phyloP scores from a whole-genome alignment of 2,888 invertebrate genomes.

The Tinea semifulvella region DNA sequence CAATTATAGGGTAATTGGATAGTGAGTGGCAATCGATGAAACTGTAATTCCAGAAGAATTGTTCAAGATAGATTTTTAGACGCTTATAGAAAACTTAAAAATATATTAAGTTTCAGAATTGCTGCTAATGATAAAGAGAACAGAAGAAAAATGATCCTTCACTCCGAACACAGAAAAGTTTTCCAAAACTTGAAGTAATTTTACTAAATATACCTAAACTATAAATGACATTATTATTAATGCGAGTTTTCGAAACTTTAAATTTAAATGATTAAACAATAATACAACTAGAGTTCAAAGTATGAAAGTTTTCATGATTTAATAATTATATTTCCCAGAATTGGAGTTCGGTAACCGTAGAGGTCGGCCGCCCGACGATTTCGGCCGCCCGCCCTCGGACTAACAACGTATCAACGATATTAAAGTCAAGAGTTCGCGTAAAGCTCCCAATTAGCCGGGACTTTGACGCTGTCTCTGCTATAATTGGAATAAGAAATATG shows the following conservation, averaged over 20 bases:
- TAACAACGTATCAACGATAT: not conserved
- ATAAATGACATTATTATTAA: conserved; percentile 9
- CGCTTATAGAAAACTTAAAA: too few species aligned
- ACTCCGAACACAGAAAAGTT: not conserved
- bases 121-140: too few species aligned
- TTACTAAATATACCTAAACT: conserved; percentile 6
- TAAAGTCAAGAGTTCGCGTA: conserved; percentile 34
- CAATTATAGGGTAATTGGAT: conserved; percentile 7
- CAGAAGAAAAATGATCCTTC: too few species aligned
- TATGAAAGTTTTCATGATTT: too few species aligned
- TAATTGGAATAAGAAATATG: conserved; percentile 48
- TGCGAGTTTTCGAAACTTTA: not conserved
- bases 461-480: conserved; percentile 44
- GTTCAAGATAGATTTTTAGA: too few species aligned
- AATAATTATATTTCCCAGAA: too few species aligned
- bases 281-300: too few species aligned
- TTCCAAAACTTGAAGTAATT: not conserved
- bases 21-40: too few species aligned
- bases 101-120: too few species aligned
- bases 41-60: too few species aligned
- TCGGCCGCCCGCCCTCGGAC: not conserved
- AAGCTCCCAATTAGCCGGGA: conserved; percentile 52
- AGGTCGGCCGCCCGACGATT: not conserved
- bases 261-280: too few species aligned
- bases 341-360: not conserved